Conservation (phyloP, 2,888 invertebrate species). For the Hypolimnas misippus region DNA sequence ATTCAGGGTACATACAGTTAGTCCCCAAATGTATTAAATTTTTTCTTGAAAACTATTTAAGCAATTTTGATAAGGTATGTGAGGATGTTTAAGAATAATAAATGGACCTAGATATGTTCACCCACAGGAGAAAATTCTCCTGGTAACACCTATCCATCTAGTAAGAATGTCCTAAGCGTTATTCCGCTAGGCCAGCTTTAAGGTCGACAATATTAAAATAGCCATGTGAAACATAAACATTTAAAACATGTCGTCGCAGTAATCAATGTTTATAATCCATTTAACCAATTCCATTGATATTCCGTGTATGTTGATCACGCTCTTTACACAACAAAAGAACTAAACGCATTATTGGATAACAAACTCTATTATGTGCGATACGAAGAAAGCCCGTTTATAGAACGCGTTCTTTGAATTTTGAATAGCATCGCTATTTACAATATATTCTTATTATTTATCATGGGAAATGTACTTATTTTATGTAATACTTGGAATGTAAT, state of each 20-base stretch:
- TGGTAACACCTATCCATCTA: too few relatives aligned
- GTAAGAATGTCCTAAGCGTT: too few relatives aligned
- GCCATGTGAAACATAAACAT: too few relatives aligned
- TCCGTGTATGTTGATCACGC: constrained; percentile 6
- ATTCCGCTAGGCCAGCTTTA: too few relatives aligned
- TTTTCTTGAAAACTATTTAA: too few relatives aligned
- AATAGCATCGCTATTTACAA: constrained; percentile 26
- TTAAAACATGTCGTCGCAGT: neutral
- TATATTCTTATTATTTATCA: constrained; percentile 22
- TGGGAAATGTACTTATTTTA: constrained; percentile 22
- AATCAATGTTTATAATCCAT: constrained; percentile 7
- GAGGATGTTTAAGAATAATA: too few relatives aligned
- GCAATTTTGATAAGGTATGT: too few relatives aligned
- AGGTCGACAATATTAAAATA: too few relatives aligned
- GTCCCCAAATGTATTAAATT: too few relatives aligned
- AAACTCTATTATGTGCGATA: constrained; percentile 29
- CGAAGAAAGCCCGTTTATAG: constrained; percentile 36
- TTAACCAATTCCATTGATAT: constrained; percentile 7
- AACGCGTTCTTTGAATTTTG: constrained; percentile 30
- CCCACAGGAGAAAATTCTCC: too few relatives aligned
- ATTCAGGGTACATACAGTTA: too few relatives aligned
- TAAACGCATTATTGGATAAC: constrained; percentile 20
- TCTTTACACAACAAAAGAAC: constrained; percentile 9
- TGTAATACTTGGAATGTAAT: neutral
- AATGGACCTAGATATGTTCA: too few relatives aligned